Percentiles rank a stretch among this genome's conserved stretches.
Conservation (phyloP, 2,113 vertebrate genomes). For the Martes martes region DNA sequence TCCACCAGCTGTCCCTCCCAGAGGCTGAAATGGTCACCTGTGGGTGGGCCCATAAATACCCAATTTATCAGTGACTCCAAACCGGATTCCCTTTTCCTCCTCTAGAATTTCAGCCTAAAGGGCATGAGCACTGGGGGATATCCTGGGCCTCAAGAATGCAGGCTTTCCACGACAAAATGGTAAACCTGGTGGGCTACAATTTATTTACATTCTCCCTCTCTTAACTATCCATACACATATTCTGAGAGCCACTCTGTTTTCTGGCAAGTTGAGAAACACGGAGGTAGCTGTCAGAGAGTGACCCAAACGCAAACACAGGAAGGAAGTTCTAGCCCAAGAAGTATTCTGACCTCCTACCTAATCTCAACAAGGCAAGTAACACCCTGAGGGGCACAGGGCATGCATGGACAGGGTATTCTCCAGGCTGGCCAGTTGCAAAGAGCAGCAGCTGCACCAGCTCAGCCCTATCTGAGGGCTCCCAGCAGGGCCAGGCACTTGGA, state of each 20-base stretch:
- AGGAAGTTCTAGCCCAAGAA: neutral
- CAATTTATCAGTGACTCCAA: conserved; percentile 43
- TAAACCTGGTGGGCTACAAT: neutral
- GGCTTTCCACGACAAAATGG: neutral
- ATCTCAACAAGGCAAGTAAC: neutral
- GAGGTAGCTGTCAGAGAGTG: neutral
- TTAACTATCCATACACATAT: neutral
- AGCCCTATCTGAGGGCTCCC: neutral
- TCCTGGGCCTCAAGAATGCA: neutral
- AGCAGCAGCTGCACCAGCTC: neutral
- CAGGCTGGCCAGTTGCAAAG: neutral
- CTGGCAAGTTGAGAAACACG: neutral
- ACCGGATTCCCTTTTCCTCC: neutral
- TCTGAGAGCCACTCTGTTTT: neutral
- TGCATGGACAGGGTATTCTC: neutral
- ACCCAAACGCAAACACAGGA: neutral
- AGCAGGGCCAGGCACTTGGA: no score
- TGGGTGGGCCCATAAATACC: neutral
- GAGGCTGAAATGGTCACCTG: neutral
- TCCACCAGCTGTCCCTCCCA: neutral
- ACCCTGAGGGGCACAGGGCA: neutral
- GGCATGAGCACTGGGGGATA: neutral
- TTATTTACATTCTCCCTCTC: neutral
- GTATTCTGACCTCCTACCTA: neutral
- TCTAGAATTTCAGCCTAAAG: neutral